Evolutionary conservation across 2,113 vertebrate species (phyloP), one percentile per base, ranked within the genome.

Genomic region (Cichladusa arquata): DNA sequence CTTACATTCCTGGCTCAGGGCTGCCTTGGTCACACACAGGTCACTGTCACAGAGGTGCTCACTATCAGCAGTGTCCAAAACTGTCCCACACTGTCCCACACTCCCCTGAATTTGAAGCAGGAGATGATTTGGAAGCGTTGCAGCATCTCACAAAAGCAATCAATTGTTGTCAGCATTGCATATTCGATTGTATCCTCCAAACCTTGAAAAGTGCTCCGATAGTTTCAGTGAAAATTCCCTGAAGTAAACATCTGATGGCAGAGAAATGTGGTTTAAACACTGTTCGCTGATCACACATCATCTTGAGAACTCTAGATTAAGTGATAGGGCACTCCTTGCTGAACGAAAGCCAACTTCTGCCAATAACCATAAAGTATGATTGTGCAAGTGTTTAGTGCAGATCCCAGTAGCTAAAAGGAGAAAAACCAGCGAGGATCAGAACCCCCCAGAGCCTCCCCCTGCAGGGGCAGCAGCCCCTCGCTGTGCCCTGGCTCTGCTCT

Each of bases 381-480:
- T 28, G 28, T 65, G 65, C 14, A 12, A 36, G 17, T 23, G 65
- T 56, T 65, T 18, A 61, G 45, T 20, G 51, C 23, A 67, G 20
- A 51, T 44, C 26, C 14, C 56, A 62, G 51, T 2, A 38, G 47
- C 61, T 19, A 6, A 47, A 60, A 58, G 81, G 28, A 71, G 33
- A 14, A 45, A 58, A 82, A 40, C 0, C 22, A 69, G 36, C 19
- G 9, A n/a, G 42, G 19, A 34, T 12, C 38, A 56, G 74, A 31
- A 11, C 1, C 12, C 8, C 8, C 13, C 38, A 1, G 0, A 31
- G 15, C 0, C 16, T 29, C 4, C 2, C 19, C 3, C 26, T 2
- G 6, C 34, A 4, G 36, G 18, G 58, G 40, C 50, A 40, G 1
- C 54, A 28, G 45, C 60, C 11, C 22, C 45, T 48, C 16, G 0